Base-by-base conservation (phyloP, 2,888 invertebrate species). In the Hypomecis atomaria region DNA sequence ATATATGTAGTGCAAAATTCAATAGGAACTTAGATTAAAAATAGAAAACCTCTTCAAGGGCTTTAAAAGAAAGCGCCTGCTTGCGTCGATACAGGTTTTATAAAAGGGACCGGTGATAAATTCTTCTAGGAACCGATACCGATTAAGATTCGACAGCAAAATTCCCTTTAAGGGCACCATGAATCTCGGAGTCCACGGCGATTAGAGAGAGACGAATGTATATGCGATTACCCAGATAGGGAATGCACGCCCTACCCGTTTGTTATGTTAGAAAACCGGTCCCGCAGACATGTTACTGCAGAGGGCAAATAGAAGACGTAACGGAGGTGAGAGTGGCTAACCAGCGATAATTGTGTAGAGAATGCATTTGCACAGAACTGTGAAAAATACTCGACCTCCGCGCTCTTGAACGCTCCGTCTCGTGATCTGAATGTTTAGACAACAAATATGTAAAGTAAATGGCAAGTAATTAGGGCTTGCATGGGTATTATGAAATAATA, bases 301-400 rank as follows among this genome's bases (percentile, higher is more conserved):
- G 82, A 86, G 86, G 86, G 84, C 87, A 88, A 88, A 89, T 86
- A 86, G 80, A 86, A 86, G 87, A 85, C 85, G 84, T 87, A 89
- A 87, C 88, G 84, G 85, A 80, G 65, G 82, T 82, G 78, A 79
- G 83, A 81, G 80, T 81, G 80, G 81, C 81, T 72, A 59, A 64
- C 50, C 56, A 65, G 72, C 73, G 81, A 76, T 83, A 85, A 86
- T 83, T 83, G 83, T 83, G 77, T 82, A 75, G 81, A 82, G 82
- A 84, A 86, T 85, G 84, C 82, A 84, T 86, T 83, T 77, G 79
- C 79, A 76, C 71, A 73, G 78, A 75, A 71, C 73, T 79, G 84
- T 78, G 74, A 79, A 76, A 76, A 73, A 74, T 74, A 69, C 65
- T 69, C 72, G 72, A 76, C 70, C 72, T 72, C 72, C 65, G 56